Percentiles rank a stretch among this genome's conserved stretches.
Evolutionary conservation across 1,140 invertebrate genomes (phyloP).

Genomic region (Odontomachus brunneus): DNA sequence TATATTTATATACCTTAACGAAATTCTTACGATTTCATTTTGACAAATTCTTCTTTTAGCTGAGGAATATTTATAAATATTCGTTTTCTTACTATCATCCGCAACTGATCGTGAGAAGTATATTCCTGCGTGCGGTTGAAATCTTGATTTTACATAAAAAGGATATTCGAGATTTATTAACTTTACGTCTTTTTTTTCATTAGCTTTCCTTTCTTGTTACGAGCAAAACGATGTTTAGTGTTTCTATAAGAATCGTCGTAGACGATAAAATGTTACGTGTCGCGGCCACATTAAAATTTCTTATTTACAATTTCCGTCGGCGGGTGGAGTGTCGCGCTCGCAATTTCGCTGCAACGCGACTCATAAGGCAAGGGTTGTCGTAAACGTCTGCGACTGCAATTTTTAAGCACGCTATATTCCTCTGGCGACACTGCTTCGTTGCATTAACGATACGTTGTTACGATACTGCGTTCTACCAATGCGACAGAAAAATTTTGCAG

Average conservation of each 20-base stretch:
- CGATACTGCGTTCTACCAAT: conserved; percentile 27
- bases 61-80: too few species aligned
- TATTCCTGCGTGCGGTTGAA: too few species aligned
- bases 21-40: neutral
- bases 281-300: conserved; percentile 5
- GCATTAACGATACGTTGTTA: conserved; percentile 45
- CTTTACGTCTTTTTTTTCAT: neutral
- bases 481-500: conserved; percentile 33
- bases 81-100: too few species aligned
- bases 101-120: too few species aligned
- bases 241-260: neutral
- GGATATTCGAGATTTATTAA: neutral
- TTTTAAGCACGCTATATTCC: conserved; percentile 49
- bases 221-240: neutral
- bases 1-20: neutral
- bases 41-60: too few species aligned
- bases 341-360: conserved; percentile 10
- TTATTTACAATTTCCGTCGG: conserved; percentile 26
- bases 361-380: neutral
- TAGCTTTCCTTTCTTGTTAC: neutral
- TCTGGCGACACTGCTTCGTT: conserved; percentile 33
- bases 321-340: conserved; percentile 7
- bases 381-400: conserved; percentile 43
- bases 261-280: conserved; percentile 31
- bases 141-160: too few species aligned